These are phyloP conservation scores for Ruditapes philippinarum DNA, from an alignment of 1,140 invertebrate genomes.

Conservation along the genomic window DNA sequence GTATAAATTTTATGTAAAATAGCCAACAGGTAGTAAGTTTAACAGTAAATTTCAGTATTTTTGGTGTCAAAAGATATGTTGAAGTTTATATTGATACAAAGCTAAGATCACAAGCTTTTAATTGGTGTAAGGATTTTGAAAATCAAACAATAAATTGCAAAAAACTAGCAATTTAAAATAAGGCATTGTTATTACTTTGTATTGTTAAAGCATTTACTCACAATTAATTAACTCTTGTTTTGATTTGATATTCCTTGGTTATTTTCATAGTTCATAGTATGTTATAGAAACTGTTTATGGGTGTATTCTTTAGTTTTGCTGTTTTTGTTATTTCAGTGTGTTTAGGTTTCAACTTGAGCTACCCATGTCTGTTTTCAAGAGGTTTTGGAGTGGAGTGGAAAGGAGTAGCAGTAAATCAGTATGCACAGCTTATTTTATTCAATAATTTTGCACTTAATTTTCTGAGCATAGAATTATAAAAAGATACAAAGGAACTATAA, in stretches of 20 bases:
- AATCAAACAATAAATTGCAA: no score
- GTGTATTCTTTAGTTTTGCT: no score
- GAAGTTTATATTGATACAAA: no score
- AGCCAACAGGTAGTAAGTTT: no score
- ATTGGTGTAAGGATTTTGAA: no score
- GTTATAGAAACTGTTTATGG: not conserved
- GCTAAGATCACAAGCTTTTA: no score
- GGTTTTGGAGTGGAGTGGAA: not conserved
- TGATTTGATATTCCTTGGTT: not conserved
- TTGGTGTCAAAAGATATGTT: no score
- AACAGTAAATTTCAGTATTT: no score
- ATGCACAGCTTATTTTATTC: not conserved
- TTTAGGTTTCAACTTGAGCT: not conserved
- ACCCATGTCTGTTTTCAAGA: constrained; percentile 15
- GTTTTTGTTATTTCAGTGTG: not conserved
- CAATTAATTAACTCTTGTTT: not conserved
- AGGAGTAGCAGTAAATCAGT: not conserved
- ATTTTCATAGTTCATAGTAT: not conserved
- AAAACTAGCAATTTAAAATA: no score
- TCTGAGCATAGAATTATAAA: not conserved
- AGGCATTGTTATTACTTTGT: not conserved
- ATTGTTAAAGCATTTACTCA: no score
- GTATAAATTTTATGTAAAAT: no score
- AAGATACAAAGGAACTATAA: no score
- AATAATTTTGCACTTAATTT: not conserved